Evolutionary conservation across 1,140 invertebrate species (phyloP), one percentile per base, ranked within the genome.

Genomic region (Drosophila nasuta): DNA sequence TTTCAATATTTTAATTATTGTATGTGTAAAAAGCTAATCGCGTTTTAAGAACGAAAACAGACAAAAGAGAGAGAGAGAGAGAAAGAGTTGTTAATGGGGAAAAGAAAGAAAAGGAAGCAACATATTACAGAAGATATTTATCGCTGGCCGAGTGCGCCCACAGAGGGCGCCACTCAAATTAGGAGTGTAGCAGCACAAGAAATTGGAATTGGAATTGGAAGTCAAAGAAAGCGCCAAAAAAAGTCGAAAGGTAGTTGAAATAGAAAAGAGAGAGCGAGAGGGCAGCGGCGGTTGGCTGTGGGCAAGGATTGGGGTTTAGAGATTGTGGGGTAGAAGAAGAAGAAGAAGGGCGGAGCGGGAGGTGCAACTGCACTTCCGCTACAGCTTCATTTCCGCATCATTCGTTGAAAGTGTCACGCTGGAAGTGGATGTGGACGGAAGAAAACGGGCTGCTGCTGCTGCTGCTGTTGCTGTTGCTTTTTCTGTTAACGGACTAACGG

Each of bases 1-100:
- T 69, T 73, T 82, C 65, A 79, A 79, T 86, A 75, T 74, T 77
- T 79, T 83, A 83, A 85, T 83, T 83, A 83, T 67, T 73, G 77
- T 86, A 67, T 76, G 64, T 82, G 73, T 87, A 87, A 72, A 87
- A 87, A 87, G 82, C 82, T 87, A 87, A 87, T 80, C 63, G 83
- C 73, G 71, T 81, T 43, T 58, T 64, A 51, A 82, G 60, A 73
- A 54, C 58, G 49, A 49, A 73, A 56, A 71, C 28, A 71, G 51
- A 30, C 48, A 49, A 58, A 45, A 17, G 20, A 25, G 20, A 25
- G 20, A 25, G 20, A 17, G 15, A 20, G 20, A 25, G 20, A 25
- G 20, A 25, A 25, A 25, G 25, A 20, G 28, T 28, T 49, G 43
- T 33, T 13, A 60, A 33, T 33, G 20, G 20, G 20, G 20, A 25